phyloP scores from a whole-genome alignment of 2,888 invertebrate species.

The Tinea semifulvella region DNA sequence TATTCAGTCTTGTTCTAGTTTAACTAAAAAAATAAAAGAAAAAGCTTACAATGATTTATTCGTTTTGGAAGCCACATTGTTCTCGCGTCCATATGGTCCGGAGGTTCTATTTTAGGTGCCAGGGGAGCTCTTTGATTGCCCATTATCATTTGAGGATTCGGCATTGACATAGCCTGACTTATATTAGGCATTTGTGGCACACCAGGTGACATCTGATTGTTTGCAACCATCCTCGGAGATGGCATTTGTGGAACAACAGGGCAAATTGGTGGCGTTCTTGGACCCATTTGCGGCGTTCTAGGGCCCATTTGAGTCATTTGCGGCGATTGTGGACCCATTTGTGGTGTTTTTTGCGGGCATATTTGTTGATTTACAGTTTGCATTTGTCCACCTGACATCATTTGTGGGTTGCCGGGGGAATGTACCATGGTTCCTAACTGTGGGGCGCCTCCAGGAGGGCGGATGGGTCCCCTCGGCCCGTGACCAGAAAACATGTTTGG shows the following conservation, averaged over 20 bases:
- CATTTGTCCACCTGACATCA: conserved; percentile 20
- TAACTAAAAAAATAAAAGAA: conserved; percentile 28
- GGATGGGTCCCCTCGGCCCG: conserved; percentile 42
- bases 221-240: conserved; percentile 53
- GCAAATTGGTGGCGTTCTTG: conserved; percentile 38
- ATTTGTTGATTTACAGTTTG: conserved; percentile 15
- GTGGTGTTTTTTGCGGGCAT: neutral
- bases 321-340: conserved; percentile 8
- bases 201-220: conserved; percentile 55
- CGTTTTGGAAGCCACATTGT: conserved; percentile 72
- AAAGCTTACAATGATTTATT: conserved; percentile 74
- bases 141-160: conserved; percentile 46
- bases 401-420: conserved; percentile 24
- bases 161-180: conserved; percentile 49
- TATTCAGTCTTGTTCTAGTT: neutral
- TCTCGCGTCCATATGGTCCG: conserved; percentile 67
- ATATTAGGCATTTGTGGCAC: conserved; percentile 53
- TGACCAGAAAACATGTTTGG: conserved; percentile 56
- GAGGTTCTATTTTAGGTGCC: conserved; percentile 68
- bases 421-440: conserved; percentile 35
- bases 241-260: conserved; percentile 46
- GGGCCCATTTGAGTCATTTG: conserved; percentile 34
- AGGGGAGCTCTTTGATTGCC: conserved; percentile 46
- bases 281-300: conserved; percentile 37
- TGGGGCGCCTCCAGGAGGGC: conserved; percentile 41